Evolutionary conservation across 2,797 vertebrate genomes (phyloP).

Genomic region (Fundulus diaphanus): DNA sequence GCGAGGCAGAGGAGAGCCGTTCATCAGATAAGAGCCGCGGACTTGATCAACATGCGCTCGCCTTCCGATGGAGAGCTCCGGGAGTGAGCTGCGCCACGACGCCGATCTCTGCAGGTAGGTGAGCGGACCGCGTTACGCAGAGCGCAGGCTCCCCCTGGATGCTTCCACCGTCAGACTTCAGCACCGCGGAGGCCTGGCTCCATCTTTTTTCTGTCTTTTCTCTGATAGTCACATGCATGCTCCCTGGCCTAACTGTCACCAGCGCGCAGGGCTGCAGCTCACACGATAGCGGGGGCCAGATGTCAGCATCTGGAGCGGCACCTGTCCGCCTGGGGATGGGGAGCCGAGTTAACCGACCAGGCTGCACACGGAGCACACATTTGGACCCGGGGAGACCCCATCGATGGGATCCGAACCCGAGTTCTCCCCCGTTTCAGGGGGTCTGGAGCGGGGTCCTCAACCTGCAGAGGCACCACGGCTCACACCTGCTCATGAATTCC

Average conservation of each 20-base stretch:
- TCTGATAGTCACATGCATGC: conserved; percentile 46
- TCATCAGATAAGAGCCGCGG: conserved; percentile 45
- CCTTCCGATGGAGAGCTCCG: conserved; percentile 26
- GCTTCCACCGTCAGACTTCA: conserved; percentile 46
- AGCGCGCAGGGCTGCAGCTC: not conserved
- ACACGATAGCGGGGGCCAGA: conserved; percentile 41
- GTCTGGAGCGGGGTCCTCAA: not conserved
- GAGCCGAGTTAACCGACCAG: conserved; percentile 35
- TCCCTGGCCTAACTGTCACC: conserved; percentile 51
- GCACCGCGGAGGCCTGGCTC: conserved; percentile 57
- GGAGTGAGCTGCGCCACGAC: conserved; percentile 52
- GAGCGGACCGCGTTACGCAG: conserved; percentile 8
- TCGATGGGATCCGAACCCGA: not conserved
- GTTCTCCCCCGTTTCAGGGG: not conserved
- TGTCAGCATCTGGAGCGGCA: conserved; percentile 63
- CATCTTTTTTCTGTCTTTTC: conserved; percentile 45
- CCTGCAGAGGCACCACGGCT: not conserved
- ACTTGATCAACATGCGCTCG: conserved; percentile 52
- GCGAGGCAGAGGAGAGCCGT: conserved; percentile 34
- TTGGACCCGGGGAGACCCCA: not conserved
- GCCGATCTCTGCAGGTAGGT: conserved; percentile 58
- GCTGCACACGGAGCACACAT: not conserved
- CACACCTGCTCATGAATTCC: not conserved
- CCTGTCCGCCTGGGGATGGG: conserved; percentile 30
- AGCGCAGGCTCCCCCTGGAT: conserved; percentile 15